phyloP scores from a whole-genome alignment of 2,797 vertebrate species.

The Avahi laniger region DNA sequence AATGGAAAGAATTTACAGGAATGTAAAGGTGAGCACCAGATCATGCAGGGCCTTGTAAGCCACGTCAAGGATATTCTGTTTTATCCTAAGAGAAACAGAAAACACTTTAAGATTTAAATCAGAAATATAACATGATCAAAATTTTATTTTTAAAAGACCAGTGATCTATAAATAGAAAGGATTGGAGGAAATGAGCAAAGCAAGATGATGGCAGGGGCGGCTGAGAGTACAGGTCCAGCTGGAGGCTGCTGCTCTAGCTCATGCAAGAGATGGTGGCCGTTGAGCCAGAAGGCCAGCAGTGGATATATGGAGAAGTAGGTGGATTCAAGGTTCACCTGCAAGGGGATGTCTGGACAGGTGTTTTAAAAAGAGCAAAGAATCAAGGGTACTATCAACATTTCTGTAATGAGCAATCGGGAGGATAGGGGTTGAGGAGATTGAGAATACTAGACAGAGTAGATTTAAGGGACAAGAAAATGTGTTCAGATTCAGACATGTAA shows the following conservation, averaged over 20 bases:
- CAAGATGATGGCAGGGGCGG: neutral
- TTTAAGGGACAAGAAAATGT: neutral
- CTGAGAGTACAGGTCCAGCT: neutral
- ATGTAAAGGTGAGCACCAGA: neutral
- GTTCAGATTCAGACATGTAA: neutral
- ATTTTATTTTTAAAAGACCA: constrained; percentile 10
- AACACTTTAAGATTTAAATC: constrained; percentile 1
- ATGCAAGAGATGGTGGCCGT: neutral
- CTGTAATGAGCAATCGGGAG: neutral
- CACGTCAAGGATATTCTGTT: neutral
- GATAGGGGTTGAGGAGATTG: neutral
- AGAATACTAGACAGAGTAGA: neutral
- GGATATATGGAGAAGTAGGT: neutral
- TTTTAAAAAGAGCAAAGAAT: neutral
- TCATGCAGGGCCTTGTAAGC: neutral
- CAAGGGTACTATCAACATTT: neutral
- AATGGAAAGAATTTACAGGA: neutral
- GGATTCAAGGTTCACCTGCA: neutral
- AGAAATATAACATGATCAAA: neutral
- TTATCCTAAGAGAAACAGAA: neutral
- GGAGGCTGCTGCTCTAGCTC: neutral
- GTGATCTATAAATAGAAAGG: neutral
- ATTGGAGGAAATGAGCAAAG: neutral
- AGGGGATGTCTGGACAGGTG: neutral
- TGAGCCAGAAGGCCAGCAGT: neutral